Percentiles rank a stretch among this genome's conserved stretches.
Evolutionary conservation across 2,888 invertebrate species (phyloP).

Genomic region (Leptothorax acervorum): DNA sequence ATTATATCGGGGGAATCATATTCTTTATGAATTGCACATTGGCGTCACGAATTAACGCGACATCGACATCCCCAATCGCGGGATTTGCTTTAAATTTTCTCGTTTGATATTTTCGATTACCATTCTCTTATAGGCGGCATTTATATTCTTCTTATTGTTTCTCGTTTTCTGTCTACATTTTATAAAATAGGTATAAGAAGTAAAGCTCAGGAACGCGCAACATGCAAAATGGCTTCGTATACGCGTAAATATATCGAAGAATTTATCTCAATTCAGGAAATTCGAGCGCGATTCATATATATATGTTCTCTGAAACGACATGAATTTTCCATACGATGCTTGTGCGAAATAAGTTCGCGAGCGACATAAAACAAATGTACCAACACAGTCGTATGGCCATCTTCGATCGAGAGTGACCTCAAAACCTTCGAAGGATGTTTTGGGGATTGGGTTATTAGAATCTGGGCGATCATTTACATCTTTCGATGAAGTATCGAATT

Average conservation of each 20-base stretch:
- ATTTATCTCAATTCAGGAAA: not conserved
- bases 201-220: not conserved
- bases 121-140: not conserved
- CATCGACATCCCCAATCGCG: not conserved
- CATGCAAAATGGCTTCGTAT: not conserved
- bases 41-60: not conserved
- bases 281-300: not conserved
- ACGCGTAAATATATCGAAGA: not conserved
- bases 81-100: not conserved
- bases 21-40: not conserved
- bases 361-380: conserved; percentile 59
- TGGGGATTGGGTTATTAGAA: conserved; percentile 60
- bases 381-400: conserved; percentile 48
- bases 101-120: not conserved
- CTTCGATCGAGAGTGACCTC: conserved; percentile 70
- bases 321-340: conserved; percentile 55
- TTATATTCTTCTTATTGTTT: not conserved
- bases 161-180: not conserved
- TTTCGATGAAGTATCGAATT: conserved; percentile 1
- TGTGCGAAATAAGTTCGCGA: conserved; percentile 66
- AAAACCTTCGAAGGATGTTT: conserved; percentile 58
- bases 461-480: not conserved
- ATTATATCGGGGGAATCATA: not conserved
- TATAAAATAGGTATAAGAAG: not conserved
- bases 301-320: conserved; percentile 16